Evolutionary conservation across 2,888 invertebrate genomes (phyloP).

Genomic region (Drosophila mulleri): DNA sequence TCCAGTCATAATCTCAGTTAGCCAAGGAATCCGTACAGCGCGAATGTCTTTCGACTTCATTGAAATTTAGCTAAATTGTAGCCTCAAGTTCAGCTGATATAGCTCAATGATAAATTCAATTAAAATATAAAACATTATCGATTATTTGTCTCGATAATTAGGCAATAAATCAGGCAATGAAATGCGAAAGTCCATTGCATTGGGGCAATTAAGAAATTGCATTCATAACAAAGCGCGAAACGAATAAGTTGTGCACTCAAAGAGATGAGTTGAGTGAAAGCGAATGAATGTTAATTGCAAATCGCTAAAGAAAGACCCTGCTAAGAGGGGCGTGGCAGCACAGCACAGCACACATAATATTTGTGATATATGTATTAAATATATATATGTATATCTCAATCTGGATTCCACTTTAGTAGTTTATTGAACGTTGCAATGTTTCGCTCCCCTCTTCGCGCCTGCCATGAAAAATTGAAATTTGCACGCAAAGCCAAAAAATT

Average conservation of each 20-base stretch:
- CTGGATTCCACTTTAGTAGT: constrained; percentile 48
- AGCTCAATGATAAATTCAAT: not conserved
- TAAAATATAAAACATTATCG: constrained; percentile 4
- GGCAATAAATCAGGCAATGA: constrained; percentile 37
- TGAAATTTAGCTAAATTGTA: not conserved
- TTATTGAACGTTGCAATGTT: constrained; percentile 50
- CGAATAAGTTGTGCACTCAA: constrained; percentile 24
- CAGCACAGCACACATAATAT: not conserved
- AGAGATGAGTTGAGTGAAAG: constrained; percentile 46
- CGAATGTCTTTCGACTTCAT: not conserved
- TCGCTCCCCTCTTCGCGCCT: constrained; percentile 14
- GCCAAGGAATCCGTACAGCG: not conserved
- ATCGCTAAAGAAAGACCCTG: constrained; percentile 34
- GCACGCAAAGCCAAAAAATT: constrained; percentile 73
- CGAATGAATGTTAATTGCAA: constrained; percentile 64
- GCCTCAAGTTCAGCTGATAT: no score
- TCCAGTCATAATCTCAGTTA: not conserved
- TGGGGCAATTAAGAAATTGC: constrained; percentile 52
- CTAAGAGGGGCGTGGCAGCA: not conserved
- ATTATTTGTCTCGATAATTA: constrained; percentile 16
- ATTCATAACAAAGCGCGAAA: constrained; percentile 14
- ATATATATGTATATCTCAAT: constrained; percentile 38
- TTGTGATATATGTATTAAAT: constrained; percentile 8
- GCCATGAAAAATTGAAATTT: constrained; percentile 74
- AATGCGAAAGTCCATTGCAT: constrained; percentile 41